Evolutionary conservation across 2,113 vertebrate genomes (phyloP), one percentile per base, ranked within the genome.

Genomic region (Nothoprocta perdicaria): DNA sequence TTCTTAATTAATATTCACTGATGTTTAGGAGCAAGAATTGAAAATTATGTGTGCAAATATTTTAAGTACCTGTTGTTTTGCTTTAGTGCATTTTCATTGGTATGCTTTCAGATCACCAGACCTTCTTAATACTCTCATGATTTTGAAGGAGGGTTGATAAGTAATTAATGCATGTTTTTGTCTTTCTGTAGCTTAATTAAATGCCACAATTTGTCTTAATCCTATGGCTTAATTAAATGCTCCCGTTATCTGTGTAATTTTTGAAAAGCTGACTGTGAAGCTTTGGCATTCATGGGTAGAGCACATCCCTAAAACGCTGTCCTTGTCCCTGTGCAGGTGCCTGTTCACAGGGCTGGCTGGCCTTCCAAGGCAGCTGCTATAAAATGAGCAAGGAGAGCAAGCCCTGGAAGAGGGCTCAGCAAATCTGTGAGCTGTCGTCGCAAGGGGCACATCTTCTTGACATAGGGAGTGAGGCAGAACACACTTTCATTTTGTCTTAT

Each of bases 281-380:
- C 12, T 8, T 48, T 77, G 61, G n/a, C 4, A 5, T 29, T 21
- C 60, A 9, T n/a, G 35, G 27, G 40, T 18, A 14, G 5, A 63
- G 33, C 43, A 14, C 10, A 16, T n/a, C 33, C 80, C 46, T 41
- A 33, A 80, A 67, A 48, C 66, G 45, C 19, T 45, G 14, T 84
- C 50, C 80, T 85, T 95, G 14, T 91, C 93, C 55, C 33, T 57
- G 13, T 84, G 0, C 46, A 99, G 98, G 97, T 65, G 94, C 94
- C 45, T 98, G 98, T 88, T 97, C 98, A 29, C 43, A 43, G 46
- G 98, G 97, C 55, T 99, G 98, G 98, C 41, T 97, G 78, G 97
- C 98, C 58, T 97, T 95, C 63, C 98, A 95, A 80, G 97, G 96
- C 89, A 98, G 96, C 94, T 99, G 98, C 96, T 98, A 98, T 68